Conservation (phyloP, 2,888 invertebrate species). For the Rhingia rostrata region DNA sequence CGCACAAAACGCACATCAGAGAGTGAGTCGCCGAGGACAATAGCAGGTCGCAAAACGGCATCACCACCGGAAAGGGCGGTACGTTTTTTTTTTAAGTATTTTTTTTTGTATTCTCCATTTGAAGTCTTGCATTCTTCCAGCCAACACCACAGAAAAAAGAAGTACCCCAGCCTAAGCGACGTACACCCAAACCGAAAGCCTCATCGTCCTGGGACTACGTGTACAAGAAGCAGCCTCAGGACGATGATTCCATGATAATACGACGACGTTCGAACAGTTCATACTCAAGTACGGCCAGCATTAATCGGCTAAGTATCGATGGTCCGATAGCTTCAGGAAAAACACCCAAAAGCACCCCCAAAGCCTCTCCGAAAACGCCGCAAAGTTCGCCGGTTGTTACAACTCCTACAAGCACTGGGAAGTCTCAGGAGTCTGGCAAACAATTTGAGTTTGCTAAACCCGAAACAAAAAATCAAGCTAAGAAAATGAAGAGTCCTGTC, state of each 20-base stretch:
- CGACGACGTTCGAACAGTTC: constrained; percentile 93
- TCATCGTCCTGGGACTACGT: constrained; percentile 85
- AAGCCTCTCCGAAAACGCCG: constrained; percentile 52
- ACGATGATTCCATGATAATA: constrained; percentile 91
- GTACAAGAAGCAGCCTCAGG: constrained; percentile 83
- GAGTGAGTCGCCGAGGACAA: constrained; percentile 33
- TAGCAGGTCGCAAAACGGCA: constrained; percentile 45
- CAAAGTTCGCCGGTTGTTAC: neutral
- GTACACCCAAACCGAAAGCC: constrained; percentile 75
- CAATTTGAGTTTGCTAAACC: constrained; percentile 82
- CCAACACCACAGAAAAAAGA: constrained; percentile 74
- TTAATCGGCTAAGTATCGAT: constrained; percentile 85
- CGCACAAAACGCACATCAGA: constrained; percentile 76
- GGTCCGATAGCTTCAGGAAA: constrained; percentile 76
- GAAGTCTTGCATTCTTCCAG: neutral
- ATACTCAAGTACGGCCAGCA: constrained; percentile 89
- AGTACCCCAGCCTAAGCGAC: constrained; percentile 59
- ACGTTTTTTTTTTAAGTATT: neutral
- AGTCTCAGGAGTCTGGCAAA: constrained; percentile 53
- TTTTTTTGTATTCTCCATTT: neutral
- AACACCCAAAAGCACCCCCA: constrained; percentile 48
- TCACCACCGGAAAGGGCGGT: constrained; percentile 72
- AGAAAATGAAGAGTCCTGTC: constrained; percentile 78
- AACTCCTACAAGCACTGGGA: constrained; percentile 16
- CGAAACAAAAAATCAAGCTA: constrained; percentile 78